Evolutionary conservation across 2,797 vertebrate species (phyloP), one percentile per base, ranked within the genome.

Genomic region (Hypotaenidia philippensis): DNA sequence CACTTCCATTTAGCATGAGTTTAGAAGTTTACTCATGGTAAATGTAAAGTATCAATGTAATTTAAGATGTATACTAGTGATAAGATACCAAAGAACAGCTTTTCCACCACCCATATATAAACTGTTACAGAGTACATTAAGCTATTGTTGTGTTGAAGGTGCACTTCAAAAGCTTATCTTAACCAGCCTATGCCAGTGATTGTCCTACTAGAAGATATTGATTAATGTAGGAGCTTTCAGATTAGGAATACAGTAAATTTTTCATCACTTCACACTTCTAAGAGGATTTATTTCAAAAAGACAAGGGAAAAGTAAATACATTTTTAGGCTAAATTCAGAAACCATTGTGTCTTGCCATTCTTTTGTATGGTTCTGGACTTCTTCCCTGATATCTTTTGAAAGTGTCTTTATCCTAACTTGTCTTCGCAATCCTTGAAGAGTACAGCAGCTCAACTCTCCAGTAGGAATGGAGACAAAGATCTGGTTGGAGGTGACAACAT

Each of bases 1-100:
- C 69, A 61, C n/a, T 90, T 92, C 55, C 53, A 61, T 75, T 93
- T 96, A 31, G 50, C 22, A 14, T 78, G 57, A 80, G 65, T 75
- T 70, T 92, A 5, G 61, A 81, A 57, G 31, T 64, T 92, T 78
- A 80, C 74, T 89, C 66, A 68, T 22, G 38, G 38, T 65, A 71
- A 85, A 72, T 85, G 49, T 21, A 60, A 93, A 78, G 9, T 74
- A 75, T 61, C 60, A 52, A 4, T 81, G 57, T 52, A 41, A 13
- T 70, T 82, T 78, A 92, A 83, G 66, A 75, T 29, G 19, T 36
- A 21, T 50, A 31, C 5, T 31, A 17, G 41, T n/a, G 32, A 75
- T 47, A 22, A 87, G 21, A 72, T 56, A 81, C 27, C 34, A 64
- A 56, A 69, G 25, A 86, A 74, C 38, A 52, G 26, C 1, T 21